Evolutionary conservation across 1,140 invertebrate genomes (phyloP), one percentile per base, ranked within the genome.

Genomic region (Yoshiicerus persimilis): DNA sequence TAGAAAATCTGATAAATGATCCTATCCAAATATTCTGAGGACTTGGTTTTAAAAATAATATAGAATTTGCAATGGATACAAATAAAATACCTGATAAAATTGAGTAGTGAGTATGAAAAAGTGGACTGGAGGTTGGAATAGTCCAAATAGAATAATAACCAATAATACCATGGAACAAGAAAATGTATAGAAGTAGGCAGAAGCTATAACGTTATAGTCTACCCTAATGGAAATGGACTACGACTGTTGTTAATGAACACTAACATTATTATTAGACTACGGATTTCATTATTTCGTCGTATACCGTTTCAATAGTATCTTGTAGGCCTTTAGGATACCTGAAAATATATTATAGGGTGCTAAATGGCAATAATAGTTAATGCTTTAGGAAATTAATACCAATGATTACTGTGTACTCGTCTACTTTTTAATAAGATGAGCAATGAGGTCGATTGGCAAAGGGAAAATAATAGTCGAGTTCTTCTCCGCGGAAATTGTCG

Each of bases 381-480:
- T 20, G 1, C 1, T 56, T 41, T 41, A 56, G 16, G 47, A 56
- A n/a, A n/a, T 5, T 20, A 16, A 47, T 47, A 16, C 20, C 20
- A 56, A 56, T 56, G 41, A 20, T 16, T 56, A 41, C 39, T n/a
- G 39, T 41, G 39, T 9, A 8, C 27, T 20, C 5, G 20, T 36
- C 32, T 80, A 34, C 75, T 85, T 47, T 56, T 38, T 25, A 38
- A 56, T 85, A 2, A 85, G 30, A 56, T 85, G 84, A 56, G 47
- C n/a, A 64, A 87, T 87, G 20, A 87, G 66, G 39, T 87, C 86
- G 20, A 87, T 30, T 0, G 86, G 86, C 36, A 87, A 47, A 4
- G 86, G 86, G 66, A 87, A 87, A 70, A 87, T 32, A 27, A 87
- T 77, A 2, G 86, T 87, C 11, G 86, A 87, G 36, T 87, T 87